Evolutionary conservation across 2,888 invertebrate species (phyloP).

Genomic region (Cephus rjabovi): DNA sequence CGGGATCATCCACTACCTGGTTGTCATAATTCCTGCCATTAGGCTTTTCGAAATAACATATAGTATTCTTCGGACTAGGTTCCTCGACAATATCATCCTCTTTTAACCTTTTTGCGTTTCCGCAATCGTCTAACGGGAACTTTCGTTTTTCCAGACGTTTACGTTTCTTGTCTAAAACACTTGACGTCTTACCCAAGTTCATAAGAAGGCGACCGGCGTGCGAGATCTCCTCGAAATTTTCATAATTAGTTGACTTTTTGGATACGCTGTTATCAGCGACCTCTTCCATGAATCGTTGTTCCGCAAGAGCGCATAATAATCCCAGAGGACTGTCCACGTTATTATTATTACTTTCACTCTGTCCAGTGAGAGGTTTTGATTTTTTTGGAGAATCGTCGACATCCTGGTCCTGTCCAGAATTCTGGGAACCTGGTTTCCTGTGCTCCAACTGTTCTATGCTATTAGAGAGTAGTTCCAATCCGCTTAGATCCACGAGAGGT

Average conservation of each 20-base stretch:
- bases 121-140: constrained; percentile 14
- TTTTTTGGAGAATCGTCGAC: constrained; percentile 66
- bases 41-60: constrained; percentile 25
- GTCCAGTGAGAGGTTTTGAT: constrained; percentile 50
- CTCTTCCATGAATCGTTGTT: constrained; percentile 85
- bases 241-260: constrained; percentile 32
- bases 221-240: constrained; percentile 52
- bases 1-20: constrained; percentile 20
- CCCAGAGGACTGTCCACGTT: constrained; percentile 70
- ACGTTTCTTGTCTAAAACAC: background rate
- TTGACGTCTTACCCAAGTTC: constrained; percentile 41
- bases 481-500: constrained; percentile 77
- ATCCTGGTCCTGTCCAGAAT: constrained; percentile 26
- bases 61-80: constrained; percentile 14
- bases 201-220: constrained; percentile 47
- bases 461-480: constrained; percentile 84
- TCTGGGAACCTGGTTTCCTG: constrained; percentile 49
- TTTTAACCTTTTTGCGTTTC: constrained; percentile 29
- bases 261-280: constrained; percentile 67
- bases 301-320: constrained; percentile 84
- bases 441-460: constrained; percentile 85
- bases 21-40: constrained; percentile 24
- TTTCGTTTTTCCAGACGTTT: background rate
- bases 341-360: constrained; percentile 67
- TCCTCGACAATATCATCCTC: constrained; percentile 21